Evolutionary conservation across 2,113 vertebrate genomes (phyloP).

Genomic region (Phainopepla nitens): DNA sequence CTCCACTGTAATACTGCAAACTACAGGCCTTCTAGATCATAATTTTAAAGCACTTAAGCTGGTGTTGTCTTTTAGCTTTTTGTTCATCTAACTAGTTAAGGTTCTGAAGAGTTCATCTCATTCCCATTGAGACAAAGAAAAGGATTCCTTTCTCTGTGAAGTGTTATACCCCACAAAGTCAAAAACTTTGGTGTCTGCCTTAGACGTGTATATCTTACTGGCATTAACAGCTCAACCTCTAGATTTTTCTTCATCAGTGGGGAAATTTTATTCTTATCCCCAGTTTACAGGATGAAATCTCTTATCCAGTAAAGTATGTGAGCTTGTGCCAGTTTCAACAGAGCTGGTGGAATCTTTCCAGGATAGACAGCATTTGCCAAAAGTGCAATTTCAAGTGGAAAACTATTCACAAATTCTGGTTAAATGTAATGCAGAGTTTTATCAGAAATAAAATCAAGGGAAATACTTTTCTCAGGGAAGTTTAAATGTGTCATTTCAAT

Average conservation of each 20-base stretch:
- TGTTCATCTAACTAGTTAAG: not conserved
- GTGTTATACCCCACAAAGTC: not conserved
- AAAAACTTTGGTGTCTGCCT: not conserved
- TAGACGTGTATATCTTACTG: not conserved
- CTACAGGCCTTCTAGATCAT: not conserved
- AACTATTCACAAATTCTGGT: conserved; percentile 34
- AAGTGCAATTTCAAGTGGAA: conserved; percentile 49
- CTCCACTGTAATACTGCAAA: not conserved
- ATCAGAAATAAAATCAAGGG: conserved; percentile 1
- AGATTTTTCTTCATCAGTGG: not conserved
- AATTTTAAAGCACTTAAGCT: not conserved
- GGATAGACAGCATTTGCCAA: conserved; percentile 26
- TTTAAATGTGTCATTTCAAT: not conserved
- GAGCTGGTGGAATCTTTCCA: conserved; percentile 47
- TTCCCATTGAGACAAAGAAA: not conserved
- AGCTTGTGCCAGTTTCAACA: conserved; percentile 59
- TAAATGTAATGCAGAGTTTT: conserved; percentile 21
- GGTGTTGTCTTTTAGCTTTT: not conserved
- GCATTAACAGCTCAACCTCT: not conserved
- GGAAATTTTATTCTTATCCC: conserved; percentile 38
- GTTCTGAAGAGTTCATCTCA: conserved; percentile 7
- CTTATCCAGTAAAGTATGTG: conserved; percentile 36
- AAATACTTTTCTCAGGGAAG: not conserved
- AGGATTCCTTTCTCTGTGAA: not conserved
- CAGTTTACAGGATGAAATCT: conserved; percentile 39